Base-by-base conservation (phyloP, 2,113 vertebrate genomes). In the Oophaga pumilio region DNA sequence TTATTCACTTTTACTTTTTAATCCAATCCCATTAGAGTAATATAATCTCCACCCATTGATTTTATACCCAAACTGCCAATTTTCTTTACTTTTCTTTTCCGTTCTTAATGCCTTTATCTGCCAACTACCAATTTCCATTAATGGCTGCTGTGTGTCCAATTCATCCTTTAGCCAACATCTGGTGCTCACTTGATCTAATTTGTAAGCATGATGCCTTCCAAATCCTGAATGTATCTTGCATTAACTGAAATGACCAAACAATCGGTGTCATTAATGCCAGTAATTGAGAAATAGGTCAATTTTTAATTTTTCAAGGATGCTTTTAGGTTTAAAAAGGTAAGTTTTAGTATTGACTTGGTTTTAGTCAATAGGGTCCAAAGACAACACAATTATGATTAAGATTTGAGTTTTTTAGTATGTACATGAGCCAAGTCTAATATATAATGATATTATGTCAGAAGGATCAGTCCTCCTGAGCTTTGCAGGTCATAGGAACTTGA, bases 171-270 rank as follows among this genome's bases (percentile, higher is more conserved):
- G 49, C 73, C 56, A 22, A 88, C 18, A 28, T 81, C 77, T 76
- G 84, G n/a, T 22, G 62, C 76, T 74, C 64, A 20, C 84, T 86
- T 78, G 62, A 77, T 86, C 73, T 86, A 78, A 86, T 86, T 86
- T 86, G 71, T 76, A 77, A 78, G 62, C 73, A 86, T 56, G 43
- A 76, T 50, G 53, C 84, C 22, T 66, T 86, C 69, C 69, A 86
- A 86, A 50, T 59, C 59, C 49, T 77, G 60, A 86, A 66, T 53
- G 74, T 20, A 66, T 50, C 73, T 60, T 77, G 53, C 22, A 26
- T 76, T 85, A 85, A 76, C 62, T 50, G 59, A 86, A 78, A 86
- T 78, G 84, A 66, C 57, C 49, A 20, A 86, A 64, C 60, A 22
- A 64, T 86, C 60, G 20, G 59, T 17, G 43, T n/a, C 64, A 85